Conservation (phyloP, 1,140 invertebrate genomes). For the Cecropterus lyciades region DNA sequence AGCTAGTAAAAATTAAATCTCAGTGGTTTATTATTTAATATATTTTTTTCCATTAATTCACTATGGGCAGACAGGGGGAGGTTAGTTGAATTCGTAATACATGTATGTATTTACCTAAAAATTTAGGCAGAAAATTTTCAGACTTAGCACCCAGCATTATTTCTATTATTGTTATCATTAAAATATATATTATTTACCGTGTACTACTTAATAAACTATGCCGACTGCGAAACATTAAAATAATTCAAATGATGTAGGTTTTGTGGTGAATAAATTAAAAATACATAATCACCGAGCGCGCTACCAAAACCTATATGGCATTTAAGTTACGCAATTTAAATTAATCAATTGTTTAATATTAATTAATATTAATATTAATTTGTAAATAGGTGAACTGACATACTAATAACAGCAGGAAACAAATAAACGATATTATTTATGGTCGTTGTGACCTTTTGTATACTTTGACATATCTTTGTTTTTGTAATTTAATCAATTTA, state of each 20-base stretch:
- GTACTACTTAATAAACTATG: neutral
- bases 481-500: neutral
- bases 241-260: neutral
- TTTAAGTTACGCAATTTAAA: conserved; percentile 6
- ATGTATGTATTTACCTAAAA: too few species aligned
- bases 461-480: conserved; percentile 3
- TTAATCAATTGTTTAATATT: conserved; percentile 20
- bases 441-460: conserved; percentile 22
- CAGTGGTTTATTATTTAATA: too few species aligned
- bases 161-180: too few species aligned
- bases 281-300: neutral
- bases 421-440: conserved; percentile 32
- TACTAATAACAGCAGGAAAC: conserved; percentile 33
- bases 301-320: neutral
- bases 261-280: conserved; percentile 12
- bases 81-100: too few species aligned
- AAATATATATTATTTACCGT: neutral
- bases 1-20: too few species aligned
- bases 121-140: too few species aligned
- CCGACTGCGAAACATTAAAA: neutral
- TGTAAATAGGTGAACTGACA: conserved; percentile 7
- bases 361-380: conserved; percentile 3
- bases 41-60: too few species aligned
- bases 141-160: too few species aligned
- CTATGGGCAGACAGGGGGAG: too few species aligned